These are phyloP conservation scores for Sebastes cheni DNA, from an alignment of 2,797 vertebrate genomes.

Conservation along the genomic window DNA sequence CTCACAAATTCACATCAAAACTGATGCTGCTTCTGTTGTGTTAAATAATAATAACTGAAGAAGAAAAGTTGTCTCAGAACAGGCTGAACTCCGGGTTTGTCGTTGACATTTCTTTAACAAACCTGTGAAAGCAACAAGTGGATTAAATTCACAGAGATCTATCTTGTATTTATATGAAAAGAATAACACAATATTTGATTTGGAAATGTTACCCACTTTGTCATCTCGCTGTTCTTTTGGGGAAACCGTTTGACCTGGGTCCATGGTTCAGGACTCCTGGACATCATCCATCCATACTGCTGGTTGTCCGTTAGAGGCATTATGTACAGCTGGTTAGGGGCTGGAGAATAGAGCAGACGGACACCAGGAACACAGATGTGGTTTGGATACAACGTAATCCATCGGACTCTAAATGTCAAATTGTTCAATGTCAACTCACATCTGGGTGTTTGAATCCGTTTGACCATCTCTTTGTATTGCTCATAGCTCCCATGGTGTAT, in stretches of 20 bases:
- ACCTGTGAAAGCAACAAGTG: constrained; percentile 67
- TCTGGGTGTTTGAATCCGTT: constrained; percentile 44
- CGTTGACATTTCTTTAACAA: constrained; percentile 75
- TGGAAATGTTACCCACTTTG: constrained; percentile 70
- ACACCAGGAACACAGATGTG: background rate
- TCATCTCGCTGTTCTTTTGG: constrained; percentile 82
- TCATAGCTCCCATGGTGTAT: constrained; percentile 76
- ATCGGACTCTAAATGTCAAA: background rate
- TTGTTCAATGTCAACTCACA: constrained; percentile 45
- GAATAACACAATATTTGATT: background rate
- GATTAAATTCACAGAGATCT: background rate
- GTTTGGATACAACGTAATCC: background rate
- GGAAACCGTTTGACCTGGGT: constrained; percentile 67
- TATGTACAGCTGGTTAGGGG: constrained; percentile 83
- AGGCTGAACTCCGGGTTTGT: constrained; percentile 73
- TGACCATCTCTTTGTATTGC: constrained; percentile 69
- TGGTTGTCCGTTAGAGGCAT: constrained; percentile 82
- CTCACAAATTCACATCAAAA: background rate
- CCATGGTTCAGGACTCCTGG: constrained; percentile 71
- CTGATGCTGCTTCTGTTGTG: background rate
- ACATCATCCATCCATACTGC: constrained; percentile 84
- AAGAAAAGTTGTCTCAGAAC: constrained; percentile 60
- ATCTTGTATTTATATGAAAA: background rate
- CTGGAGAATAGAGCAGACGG: constrained; percentile 60
- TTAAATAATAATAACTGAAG: background rate